Percentiles rank a stretch among this genome's conserved stretches.
Conservation (phyloP, 2,797 vertebrate species). For the Carduelis carduelis region DNA sequence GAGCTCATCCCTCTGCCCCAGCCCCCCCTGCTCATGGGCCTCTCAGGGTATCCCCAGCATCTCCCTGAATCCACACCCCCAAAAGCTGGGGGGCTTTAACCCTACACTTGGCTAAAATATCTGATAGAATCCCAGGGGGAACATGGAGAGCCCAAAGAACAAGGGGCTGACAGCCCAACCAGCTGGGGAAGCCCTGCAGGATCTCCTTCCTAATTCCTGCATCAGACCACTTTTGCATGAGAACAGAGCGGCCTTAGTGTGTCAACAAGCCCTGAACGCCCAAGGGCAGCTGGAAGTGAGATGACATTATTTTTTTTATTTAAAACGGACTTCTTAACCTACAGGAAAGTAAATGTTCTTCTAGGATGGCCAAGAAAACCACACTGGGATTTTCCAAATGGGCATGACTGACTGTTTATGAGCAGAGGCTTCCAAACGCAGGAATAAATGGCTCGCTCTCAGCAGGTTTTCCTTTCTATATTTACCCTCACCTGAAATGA, state of each 20-base stretch:
- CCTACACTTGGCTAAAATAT: rapidly evolving
- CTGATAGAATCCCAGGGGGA: background rate
- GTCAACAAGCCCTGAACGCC: constrained; percentile 25
- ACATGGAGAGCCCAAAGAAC: background rate
- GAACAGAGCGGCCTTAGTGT: constrained; percentile 3
- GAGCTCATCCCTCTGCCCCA: background rate
- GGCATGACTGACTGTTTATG: constrained; percentile 60
- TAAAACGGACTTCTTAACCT: constrained; percentile 57
- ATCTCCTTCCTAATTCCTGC: background rate
- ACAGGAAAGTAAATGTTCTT: constrained; percentile 47
- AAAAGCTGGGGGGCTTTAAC: background rate
- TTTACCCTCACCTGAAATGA: constrained; percentile 70
- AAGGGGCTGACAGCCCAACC: background rate
- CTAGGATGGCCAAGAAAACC: constrained; percentile 51
- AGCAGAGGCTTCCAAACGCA: constrained; percentile 41
- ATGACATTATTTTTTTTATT: constrained; percentile 33
- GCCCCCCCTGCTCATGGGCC: rapidly evolving
- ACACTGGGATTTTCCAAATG: constrained; percentile 67
- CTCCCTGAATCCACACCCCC: background rate
- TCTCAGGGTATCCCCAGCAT: background rate
- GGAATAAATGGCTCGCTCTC: constrained; percentile 60
- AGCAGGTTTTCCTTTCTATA: constrained; percentile 71
- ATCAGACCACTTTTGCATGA: background rate
- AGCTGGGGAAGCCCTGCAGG: constrained; percentile 12
- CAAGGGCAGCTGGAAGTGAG: constrained; percentile 29